phyloP scores from a whole-genome alignment of 2,888 invertebrate species.

The Melinaea menophilus region DNA sequence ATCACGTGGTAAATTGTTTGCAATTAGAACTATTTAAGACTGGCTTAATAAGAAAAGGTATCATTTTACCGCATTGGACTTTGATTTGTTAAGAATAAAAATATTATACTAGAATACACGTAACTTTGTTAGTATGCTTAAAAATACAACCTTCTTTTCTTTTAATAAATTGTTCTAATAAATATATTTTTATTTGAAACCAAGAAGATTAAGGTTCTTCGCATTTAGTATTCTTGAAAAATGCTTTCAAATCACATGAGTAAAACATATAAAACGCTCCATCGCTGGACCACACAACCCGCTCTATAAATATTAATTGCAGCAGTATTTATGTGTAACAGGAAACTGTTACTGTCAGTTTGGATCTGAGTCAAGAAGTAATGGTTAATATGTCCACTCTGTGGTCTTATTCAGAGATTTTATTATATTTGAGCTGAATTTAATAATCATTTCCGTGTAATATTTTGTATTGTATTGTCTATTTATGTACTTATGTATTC shows the following conservation, averaged over 20 bases:
- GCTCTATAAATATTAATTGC: slow-evolving; percentile 27
- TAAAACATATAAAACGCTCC: slow-evolving; percentile 9
- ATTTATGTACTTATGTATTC: too few relatives aligned
- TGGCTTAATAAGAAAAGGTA: slow-evolving; percentile 16
- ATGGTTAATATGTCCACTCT: slow-evolving; percentile 11
- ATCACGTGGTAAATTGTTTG: slow-evolving; percentile 32
- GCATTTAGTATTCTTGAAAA: too few relatives aligned
- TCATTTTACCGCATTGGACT: slow-evolving; percentile 10
- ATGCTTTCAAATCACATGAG: neutral
- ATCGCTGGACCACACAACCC: slow-evolving; percentile 8
- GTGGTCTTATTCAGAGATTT: neutral
- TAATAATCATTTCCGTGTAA: neutral
- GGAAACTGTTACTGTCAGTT: slow-evolving; percentile 19
- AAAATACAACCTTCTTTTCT: too few relatives aligned
- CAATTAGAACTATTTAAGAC: slow-evolving; percentile 28
- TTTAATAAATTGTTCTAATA: too few relatives aligned
- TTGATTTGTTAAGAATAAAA: neutral
- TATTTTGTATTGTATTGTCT: too few relatives aligned
- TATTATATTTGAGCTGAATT: neutral
- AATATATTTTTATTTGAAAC: too few relatives aligned
- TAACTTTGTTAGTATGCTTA: slow-evolving; percentile 1
- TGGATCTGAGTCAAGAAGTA: slow-evolving; percentile 15
- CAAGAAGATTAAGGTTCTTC: neutral
- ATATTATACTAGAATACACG: neutral
- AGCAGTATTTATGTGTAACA: slow-evolving; percentile 22